Conservation (phyloP, 2,113 vertebrate genomes). For the Vombatus ursinus region DNA sequence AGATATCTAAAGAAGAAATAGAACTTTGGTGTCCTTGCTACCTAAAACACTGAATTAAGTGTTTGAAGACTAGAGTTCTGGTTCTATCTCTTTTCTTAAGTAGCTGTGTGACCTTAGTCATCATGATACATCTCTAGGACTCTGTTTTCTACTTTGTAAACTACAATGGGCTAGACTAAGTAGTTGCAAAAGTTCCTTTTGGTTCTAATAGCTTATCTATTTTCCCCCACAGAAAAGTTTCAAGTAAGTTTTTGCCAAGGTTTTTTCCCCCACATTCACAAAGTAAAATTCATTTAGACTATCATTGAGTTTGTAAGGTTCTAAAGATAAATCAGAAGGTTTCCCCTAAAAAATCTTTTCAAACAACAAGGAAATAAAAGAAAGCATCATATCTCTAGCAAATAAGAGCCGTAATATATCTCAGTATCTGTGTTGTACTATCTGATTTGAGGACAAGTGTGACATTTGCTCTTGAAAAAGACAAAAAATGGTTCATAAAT, state of each 20-base stretch:
- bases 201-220: not conserved
- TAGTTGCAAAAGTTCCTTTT: not conserved
- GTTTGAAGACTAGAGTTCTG: not conserved
- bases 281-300: constrained; percentile 58
- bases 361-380: constrained; percentile 49
- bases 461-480: constrained; percentile 75
- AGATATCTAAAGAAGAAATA: not conserved
- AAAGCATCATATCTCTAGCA: constrained; percentile 52
- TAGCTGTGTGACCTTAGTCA: not conserved
- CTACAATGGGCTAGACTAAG: not conserved
- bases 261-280: constrained; percentile 50
- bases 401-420: constrained; percentile 60
- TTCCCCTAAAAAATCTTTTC: constrained; percentile 40
- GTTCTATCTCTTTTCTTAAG: not conserved
- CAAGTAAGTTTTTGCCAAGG: constrained; percentile 30
- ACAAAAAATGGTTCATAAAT: constrained; percentile 70
- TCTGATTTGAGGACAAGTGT: constrained; percentile 68
- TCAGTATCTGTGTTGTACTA: constrained; percentile 7
- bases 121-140: not conserved
- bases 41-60: not conserved
- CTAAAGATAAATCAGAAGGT: constrained; percentile 52
- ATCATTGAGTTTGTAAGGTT: constrained; percentile 6
- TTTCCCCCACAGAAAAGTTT: constrained; percentile 50
- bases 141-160: not conserved
- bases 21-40: not conserved